phyloP scores from a whole-genome alignment of 2,888 invertebrate species.

The Drosophila engyochracea region DNA sequence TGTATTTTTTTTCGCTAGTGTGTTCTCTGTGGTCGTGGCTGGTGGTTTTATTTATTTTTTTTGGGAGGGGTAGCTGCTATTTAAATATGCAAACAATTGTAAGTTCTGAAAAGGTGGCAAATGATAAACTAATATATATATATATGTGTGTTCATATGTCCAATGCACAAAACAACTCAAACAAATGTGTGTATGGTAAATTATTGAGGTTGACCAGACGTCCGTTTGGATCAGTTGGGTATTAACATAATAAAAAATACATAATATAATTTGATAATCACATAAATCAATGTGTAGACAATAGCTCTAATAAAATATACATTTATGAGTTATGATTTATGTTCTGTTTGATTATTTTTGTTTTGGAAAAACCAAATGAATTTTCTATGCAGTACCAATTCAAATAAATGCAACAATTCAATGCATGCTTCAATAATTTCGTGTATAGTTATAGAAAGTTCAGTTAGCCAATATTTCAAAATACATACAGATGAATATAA shows the following conservation, averaged over 20 bases:
- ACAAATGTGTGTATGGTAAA: constrained; percentile 30
- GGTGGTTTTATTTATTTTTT: constrained; percentile 34
- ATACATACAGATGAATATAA: constrained; percentile 6
- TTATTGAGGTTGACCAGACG: constrained; percentile 4
- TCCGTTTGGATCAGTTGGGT: constrained; percentile 16
- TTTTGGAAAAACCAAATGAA: constrained; percentile 1
- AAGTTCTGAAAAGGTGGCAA: constrained; percentile 67
- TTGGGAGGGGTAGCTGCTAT: constrained; percentile 35
- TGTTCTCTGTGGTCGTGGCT: constrained; percentile 37
- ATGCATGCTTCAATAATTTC: constrained; percentile 62
- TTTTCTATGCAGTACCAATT: constrained; percentile 63
- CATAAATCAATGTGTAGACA: constrained; percentile 37
- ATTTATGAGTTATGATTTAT: constrained; percentile 23
- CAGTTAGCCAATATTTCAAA: constrained; percentile 50
- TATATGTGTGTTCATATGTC: constrained; percentile 26
- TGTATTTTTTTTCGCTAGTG: constrained; percentile 38
- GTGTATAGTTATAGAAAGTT: constrained; percentile 32
- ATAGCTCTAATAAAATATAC: constrained; percentile 14
- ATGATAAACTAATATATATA: constrained; percentile 64
- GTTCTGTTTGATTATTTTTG: neutral
- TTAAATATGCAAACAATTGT: constrained; percentile 70
- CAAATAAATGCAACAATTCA: constrained; percentile 51
- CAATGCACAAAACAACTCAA: constrained; percentile 61
- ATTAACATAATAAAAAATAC: constrained; percentile 47
- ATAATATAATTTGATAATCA: constrained; percentile 47